phyloP scores from a whole-genome alignment of 2,888 invertebrate genomes.

The Diadegma fenestrale region DNA sequence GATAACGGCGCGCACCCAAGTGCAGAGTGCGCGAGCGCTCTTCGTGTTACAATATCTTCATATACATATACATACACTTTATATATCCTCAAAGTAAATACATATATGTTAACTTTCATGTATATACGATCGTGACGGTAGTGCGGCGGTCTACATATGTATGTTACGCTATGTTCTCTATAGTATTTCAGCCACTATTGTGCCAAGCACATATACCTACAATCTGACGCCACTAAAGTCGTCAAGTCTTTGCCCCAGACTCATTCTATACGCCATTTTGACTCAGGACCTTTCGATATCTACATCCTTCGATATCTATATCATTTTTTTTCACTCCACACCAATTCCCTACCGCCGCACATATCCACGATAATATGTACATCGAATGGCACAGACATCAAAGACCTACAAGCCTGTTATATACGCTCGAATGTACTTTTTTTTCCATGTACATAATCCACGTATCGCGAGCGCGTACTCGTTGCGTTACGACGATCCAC shows the following conservation, averaged over 20 bases:
- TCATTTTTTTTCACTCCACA: neutral
- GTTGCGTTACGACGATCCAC: slow-evolving; percentile 7
- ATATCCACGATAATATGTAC: slow-evolving; percentile 30
- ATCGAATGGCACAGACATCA: slow-evolving; percentile 47
- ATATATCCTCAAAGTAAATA: neutral
- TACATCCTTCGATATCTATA: neutral
- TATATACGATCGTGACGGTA: slow-evolving; percentile 46
- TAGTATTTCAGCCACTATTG: slow-evolving; percentile 5
- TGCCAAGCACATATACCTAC: slow-evolving; percentile 10
- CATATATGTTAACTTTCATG: slow-evolving; percentile 10
- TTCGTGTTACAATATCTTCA: slow-evolving; percentile 49
- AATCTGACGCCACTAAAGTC: slow-evolving; percentile 16
- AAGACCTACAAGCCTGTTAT: slow-evolving; percentile 26
- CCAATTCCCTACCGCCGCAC: neutral
- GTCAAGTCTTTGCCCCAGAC: neutral
- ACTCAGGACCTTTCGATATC: slow-evolving; percentile 1
- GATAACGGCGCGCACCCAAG: slow-evolving; percentile 83
- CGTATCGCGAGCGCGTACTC: neutral
- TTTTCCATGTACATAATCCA: neutral
- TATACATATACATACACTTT: slow-evolving; percentile 17
- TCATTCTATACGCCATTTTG: slow-evolving; percentile 27
- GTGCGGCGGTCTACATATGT: slow-evolving; percentile 3
- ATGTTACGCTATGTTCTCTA: neutral
- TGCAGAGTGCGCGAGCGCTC: slow-evolving; percentile 77
- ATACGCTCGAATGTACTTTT: neutral